Evolutionary conservation across 2,888 invertebrate genomes (phyloP).

Genomic region (Bruchidius siliquastri): DNA sequence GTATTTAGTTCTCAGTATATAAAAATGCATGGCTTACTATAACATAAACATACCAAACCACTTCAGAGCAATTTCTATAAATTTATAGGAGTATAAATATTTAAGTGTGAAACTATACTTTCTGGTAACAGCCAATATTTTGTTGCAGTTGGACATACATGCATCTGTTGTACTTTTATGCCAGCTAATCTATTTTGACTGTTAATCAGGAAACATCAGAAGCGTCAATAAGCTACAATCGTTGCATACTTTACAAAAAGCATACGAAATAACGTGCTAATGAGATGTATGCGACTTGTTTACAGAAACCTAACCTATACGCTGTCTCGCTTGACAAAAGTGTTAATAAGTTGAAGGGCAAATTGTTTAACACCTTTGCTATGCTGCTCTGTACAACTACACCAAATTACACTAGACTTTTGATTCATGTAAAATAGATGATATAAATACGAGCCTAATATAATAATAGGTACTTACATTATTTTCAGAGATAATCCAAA

Average conservation of each 20-base stretch:
- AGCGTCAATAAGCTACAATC: background rate
- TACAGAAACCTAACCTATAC: constrained; percentile 20
- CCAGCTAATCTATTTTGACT: background rate
- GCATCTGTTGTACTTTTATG: no score
- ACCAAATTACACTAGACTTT: background rate
- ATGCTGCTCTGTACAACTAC: background rate
- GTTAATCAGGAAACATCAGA: background rate
- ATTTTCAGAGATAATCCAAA: constrained; percentile 34
- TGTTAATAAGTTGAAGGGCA: constrained; percentile 36
- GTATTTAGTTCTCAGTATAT: no score
- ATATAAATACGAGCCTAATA: background rate
- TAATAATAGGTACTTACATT: constrained; percentile 31
- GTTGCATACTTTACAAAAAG: background rate
- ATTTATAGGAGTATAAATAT: no score
- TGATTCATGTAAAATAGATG: background rate
- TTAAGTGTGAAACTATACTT: no score
- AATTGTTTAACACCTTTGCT: constrained; percentile 36
- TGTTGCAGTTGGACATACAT: no score
- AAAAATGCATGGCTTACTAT: no score
- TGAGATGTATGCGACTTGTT: constrained; percentile 3
- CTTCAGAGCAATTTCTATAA: no score
- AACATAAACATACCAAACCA: no score
- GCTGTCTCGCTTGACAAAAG: constrained; percentile 7
- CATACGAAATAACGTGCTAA: constrained; percentile 4
- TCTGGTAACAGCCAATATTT: no score